Evolutionary conservation across 2,888 invertebrate genomes (phyloP), one percentile per base, ranked within the genome.

Genomic region (Miltochrista miniata): DNA sequence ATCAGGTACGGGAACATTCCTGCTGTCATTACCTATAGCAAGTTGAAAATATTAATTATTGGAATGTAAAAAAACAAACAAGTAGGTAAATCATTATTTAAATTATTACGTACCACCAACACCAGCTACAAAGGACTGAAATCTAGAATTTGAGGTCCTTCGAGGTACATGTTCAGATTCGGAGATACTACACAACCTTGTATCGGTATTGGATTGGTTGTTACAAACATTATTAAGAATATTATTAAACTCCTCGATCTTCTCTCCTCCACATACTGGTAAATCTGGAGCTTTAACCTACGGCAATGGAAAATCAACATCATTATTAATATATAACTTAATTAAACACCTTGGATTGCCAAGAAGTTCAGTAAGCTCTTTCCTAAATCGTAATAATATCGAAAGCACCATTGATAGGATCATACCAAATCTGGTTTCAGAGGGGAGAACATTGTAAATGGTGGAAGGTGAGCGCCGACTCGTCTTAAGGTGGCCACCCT

Each of bases 91-190:
- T 24, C 24, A 12, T 29, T 9, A 12, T 13, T 43, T 7, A 2
- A 7, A 15, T 24, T 13, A 35, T 15, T 12, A 18, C 38, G 3
- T 11, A 51, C 87, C 79, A 66, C 58, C 54, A 40, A 87, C 81
- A 30, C 84, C 86, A 48, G 77, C 68, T 10, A 79, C 72, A 58
- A 86, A 85, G 11, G 84, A 79, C 58, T 83, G 80, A 55, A 85
- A 86, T 37, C 64, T 76, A 13, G 74, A 67, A 61, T 64, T 70
- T 31, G 77, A 68, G 46, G 78, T 57, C 63, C 60, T 73, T 44
- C 61, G 64, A 11, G 57, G 59, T 33, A 59, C 40, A 45, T 48
- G 67, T 42, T 68, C 64, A 34, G 61, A 51, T 46, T 57, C 54
- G 33, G 61, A 48, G 31, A 53, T 40, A 42, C 48, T 38, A 34